These are phyloP conservation scores for Sycophila sp. DNA, from an alignment of 1,140 invertebrate species.

Conservation along the genomic window DNA sequence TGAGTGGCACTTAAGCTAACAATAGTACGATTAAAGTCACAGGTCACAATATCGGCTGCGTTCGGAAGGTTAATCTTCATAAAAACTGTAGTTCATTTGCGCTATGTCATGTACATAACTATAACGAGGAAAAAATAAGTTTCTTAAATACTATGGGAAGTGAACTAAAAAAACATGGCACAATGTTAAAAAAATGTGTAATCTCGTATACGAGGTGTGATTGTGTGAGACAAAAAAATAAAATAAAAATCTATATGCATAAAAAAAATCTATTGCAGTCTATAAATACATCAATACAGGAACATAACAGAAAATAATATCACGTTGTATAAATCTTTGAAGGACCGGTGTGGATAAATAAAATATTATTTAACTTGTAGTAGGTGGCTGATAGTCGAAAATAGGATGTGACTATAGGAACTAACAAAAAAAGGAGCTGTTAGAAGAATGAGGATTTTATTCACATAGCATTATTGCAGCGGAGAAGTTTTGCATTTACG, in stretches of 20 bases:
- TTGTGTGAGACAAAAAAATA: conserved; percentile 9
- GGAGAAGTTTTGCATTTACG: not conserved
- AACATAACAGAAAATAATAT: conserved; percentile 34
- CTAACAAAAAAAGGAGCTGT: conserved; percentile 9
- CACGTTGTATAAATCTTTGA: conserved; percentile 11
- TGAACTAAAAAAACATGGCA: conserved; percentile 36
- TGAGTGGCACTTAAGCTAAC: conserved; percentile 35
- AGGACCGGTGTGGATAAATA: conserved; percentile 9
- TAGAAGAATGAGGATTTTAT: not conserved
- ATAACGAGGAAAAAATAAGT: not conserved
- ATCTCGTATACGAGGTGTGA: not conserved
- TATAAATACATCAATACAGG: conserved; percentile 30
- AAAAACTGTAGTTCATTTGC: conserved; percentile 32
- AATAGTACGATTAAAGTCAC: conserved; percentile 36
- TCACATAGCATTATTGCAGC: too few species aligned
- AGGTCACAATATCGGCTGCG: conserved; percentile 34
- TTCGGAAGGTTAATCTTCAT: conserved; percentile 16
- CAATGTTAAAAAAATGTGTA: conserved; percentile 24
- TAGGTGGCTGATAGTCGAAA: not conserved
- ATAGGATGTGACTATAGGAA: conserved; percentile 21
- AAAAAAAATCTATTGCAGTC: conserved; percentile 35
- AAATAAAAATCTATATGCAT: conserved; percentile 28
- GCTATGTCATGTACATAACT: conserved; percentile 16
- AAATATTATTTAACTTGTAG: conserved; percentile 19
- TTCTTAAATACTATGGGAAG: conserved; percentile 20